These are phyloP conservation scores for Rhinolophus sinicus DNA, from an alignment of 2,113 vertebrate genomes.

Conservation along the genomic window DNA sequence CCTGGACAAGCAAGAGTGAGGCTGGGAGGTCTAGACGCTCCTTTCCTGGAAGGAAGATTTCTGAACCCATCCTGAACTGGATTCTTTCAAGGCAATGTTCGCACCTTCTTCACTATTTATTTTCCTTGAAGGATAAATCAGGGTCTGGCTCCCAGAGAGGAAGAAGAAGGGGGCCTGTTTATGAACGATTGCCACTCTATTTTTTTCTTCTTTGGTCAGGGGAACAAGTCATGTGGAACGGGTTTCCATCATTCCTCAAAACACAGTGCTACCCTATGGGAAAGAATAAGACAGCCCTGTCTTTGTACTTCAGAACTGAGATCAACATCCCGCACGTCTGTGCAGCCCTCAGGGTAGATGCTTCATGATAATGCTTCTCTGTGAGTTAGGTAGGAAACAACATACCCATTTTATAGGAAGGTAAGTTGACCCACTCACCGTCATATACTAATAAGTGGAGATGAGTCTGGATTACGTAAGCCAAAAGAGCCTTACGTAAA, in stretches of 20 bases:
- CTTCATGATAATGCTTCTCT: neutral
- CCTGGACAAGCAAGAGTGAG: neutral
- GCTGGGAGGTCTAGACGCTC: neutral
- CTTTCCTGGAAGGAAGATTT: neutral
- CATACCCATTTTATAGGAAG: neutral
- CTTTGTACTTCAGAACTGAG: neutral
- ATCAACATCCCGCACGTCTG: neutral
- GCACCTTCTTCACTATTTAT: neutral
- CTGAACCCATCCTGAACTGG: neutral
- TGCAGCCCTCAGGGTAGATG: neutral
- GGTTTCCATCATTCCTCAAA: conserved; percentile 1
- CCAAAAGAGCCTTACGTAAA: neutral
- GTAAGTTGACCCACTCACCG: neutral
- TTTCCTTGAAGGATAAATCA: conserved; percentile 59
- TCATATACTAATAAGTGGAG: neutral
- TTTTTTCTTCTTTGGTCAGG: conserved; percentile 44
- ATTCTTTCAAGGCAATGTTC: conserved; percentile 31
- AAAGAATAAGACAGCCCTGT: neutral
- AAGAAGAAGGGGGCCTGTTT: neutral
- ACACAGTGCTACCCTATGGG: neutral
- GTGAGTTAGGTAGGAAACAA: neutral
- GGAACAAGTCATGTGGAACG: neutral
- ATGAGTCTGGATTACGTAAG: neutral
- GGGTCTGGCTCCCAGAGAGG: neutral
- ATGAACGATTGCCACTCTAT: neutral